Evolutionary conservation across 2,113 vertebrate species (phyloP).

Genomic region (Podarcis cretensis): DNA sequence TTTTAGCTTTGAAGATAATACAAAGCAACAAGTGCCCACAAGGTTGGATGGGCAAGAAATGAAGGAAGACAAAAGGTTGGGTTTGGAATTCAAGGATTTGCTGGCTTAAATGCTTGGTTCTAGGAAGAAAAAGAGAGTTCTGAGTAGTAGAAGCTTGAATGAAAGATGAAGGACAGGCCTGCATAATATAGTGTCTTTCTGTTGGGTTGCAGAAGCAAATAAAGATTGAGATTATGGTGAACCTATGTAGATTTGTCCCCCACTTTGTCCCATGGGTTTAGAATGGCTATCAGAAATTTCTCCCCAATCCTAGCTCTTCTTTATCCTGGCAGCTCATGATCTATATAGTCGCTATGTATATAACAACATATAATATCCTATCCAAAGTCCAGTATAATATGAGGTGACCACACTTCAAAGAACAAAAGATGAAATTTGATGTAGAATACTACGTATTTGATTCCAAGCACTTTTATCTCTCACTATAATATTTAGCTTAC

Average conservation of each 20-base stretch:
- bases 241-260: neutral
- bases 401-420: no score
- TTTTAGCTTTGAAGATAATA: conserved; percentile 25
- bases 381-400: neutral
- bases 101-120: neutral
- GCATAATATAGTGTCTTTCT: neutral
- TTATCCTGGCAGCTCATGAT: no score
- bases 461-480: no score
- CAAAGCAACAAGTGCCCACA: neutral
- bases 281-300: no score
- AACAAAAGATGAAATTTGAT: no score
- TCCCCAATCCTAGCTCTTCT: no score
- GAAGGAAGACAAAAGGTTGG: neutral
- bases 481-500: no score
- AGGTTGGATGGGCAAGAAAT: no score
- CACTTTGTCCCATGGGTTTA: no score
- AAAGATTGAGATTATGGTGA: neutral
- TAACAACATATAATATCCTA: neutral
- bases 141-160: neutral
- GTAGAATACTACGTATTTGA: no score
- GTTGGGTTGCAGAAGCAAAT: neutral
- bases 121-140: neutral
- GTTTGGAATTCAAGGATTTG: neutral
- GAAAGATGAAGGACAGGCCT: neutral
- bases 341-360: no score